Evolutionary conservation across 2,888 invertebrate species (phyloP).

Genomic region (Oscheius sp.): DNA sequence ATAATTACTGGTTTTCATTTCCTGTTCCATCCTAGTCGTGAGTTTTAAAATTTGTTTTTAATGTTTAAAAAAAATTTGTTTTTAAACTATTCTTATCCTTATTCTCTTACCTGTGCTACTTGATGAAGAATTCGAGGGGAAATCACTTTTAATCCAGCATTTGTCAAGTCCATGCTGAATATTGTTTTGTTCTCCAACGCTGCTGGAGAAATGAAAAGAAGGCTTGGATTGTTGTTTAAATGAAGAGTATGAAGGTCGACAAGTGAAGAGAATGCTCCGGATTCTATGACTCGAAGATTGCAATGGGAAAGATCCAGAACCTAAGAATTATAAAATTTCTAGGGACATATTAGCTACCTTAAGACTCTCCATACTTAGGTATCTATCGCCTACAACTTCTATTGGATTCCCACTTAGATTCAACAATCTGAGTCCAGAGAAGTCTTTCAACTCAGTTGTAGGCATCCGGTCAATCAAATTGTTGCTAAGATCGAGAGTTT

Average conservation of each 20-base stretch:
- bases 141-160: slow-evolving; percentile 19
- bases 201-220: slow-evolving; percentile 36
- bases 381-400: slow-evolving; percentile 26
- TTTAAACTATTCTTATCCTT: no score
- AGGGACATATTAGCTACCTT: no score
- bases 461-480: slow-evolving; percentile 35
- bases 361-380: slow-evolving; percentile 33
- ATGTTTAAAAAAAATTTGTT: neutral
- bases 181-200: slow-evolving; percentile 36
- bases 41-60: neutral
- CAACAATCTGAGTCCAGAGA: slow-evolving; percentile 30
- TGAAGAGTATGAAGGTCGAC: slow-evolving; percentile 39
- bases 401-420: slow-evolving; percentile 43
- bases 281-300: slow-evolving; percentile 35
- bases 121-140: slow-evolving; percentile 20
- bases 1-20: neutral
- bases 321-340: slow-evolving; percentile 7
- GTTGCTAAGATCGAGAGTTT: slow-evolving; percentile 34
- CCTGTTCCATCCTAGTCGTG: neutral
- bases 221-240: slow-evolving; percentile 34
- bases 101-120: slow-evolving; percentile 12
- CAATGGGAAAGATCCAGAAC: slow-evolving; percentile 34
- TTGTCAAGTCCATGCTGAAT: slow-evolving; percentile 17
- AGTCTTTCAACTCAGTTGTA: slow-evolving; percentile 36
- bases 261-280: slow-evolving; percentile 38